These are phyloP conservation scores for Bradysia coprophila DNA, from an alignment of 1,140 invertebrate genomes.

Conservation along the genomic window DNA sequence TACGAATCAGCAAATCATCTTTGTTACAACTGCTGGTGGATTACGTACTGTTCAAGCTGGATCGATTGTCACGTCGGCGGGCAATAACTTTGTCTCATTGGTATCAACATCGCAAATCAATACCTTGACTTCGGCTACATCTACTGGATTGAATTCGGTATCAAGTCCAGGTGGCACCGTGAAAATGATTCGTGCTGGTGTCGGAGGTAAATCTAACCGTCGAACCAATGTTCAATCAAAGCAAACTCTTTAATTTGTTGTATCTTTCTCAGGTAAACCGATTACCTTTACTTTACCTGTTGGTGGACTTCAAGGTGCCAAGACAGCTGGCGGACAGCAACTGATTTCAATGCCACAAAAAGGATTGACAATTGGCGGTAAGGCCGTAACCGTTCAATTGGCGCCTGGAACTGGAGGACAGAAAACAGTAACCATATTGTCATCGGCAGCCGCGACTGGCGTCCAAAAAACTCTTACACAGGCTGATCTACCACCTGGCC, in stretches of 20 bases:
- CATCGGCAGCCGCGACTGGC: conserved; percentile 5
- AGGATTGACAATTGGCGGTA: conserved; percentile 42
- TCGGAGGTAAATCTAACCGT: conserved; percentile 21
- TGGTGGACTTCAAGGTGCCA: not conserved
- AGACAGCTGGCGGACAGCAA: not conserved
- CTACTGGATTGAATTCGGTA: conserved; percentile 10
- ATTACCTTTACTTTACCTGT: conserved; percentile 50
- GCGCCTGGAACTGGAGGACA: conserved; percentile 13
- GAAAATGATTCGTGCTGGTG: conserved; percentile 44
- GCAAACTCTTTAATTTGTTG: too few relatives aligned
- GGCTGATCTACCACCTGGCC: conserved; percentile 1
- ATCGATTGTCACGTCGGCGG: conserved; percentile 34
- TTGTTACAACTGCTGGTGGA: conserved; percentile 30
- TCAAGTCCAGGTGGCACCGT: conserved; percentile 25
- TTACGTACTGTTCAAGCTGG: conserved; percentile 30
- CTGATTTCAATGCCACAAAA: conserved; percentile 24
- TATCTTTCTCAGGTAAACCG: too few relatives aligned
- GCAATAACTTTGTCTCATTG: conserved; percentile 17
- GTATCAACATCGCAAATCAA: conserved; percentile 10
- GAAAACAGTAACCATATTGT: conserved; percentile 22
- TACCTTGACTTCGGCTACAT: conserved; percentile 3
- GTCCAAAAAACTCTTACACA: conserved; percentile 32
- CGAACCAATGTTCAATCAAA: too few relatives aligned
- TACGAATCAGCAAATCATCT: conserved; percentile 47
- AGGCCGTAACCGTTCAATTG: conserved; percentile 47